These are phyloP conservation scores for Apogon hyalosoma DNA, from an alignment of 2,797 vertebrate genomes.

Conservation along the genomic window DNA sequence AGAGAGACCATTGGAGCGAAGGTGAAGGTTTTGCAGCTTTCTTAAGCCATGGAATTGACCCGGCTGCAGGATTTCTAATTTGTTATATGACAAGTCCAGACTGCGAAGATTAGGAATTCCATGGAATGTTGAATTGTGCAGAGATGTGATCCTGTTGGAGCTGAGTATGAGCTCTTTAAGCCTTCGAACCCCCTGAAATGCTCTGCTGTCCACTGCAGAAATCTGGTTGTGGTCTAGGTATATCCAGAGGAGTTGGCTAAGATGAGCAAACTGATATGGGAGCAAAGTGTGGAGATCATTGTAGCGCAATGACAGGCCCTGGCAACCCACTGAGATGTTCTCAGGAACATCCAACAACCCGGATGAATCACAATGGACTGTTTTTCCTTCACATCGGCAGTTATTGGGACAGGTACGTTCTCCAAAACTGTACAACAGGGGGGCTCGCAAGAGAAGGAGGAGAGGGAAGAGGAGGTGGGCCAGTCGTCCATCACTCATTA, in stretches of 20 bases:
- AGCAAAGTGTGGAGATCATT: conserved; percentile 95
- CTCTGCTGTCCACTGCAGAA: conserved; percentile 92
- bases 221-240: conserved; percentile 99
- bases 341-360: conserved; percentile 94
- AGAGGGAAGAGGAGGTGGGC: conserved; percentile 80
- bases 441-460: conserved; percentile 79
- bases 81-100: conserved; percentile 98
- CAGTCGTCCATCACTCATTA: conserved; percentile 79
- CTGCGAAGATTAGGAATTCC: conserved; percentile 97
- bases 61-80: conserved; percentile 91
- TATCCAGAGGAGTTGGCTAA: conserved; percentile 98
- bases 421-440: conserved; percentile 86
- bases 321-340: conserved; percentile 95
- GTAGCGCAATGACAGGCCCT: conserved; percentile 96
- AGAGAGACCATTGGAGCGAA: conserved; percentile 94
- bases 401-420: conserved; percentile 94
- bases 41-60: conserved; percentile 97
- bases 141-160: conserved; percentile 94
- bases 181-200: conserved; percentile 95
- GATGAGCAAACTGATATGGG: conserved; percentile 96
- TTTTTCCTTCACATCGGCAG: conserved; percentile 98
- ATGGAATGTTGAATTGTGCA: conserved; percentile 97
- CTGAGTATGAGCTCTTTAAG: conserved; percentile 98
- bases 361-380: conserved; percentile 96
- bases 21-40: conserved; percentile 95